phyloP scores from a whole-genome alignment of 2,113 vertebrate species.

The Antigone vipio region DNA sequence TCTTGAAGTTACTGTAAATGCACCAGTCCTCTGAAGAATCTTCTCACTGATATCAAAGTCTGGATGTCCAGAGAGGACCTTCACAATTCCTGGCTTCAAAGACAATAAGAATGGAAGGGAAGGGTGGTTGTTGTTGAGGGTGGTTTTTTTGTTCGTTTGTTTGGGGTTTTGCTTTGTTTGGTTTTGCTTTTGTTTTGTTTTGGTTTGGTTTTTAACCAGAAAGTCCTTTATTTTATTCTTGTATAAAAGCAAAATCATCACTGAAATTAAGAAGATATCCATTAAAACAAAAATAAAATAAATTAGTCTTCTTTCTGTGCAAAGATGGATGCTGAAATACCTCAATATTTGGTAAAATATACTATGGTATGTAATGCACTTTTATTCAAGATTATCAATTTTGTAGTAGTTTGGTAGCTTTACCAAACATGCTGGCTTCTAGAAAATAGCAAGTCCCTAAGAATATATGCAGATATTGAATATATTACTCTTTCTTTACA shows the following conservation, averaged over 20 bases:
- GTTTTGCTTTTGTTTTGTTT: too few species aligned
- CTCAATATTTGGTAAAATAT: neutral
- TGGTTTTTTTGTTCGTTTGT: too few species aligned
- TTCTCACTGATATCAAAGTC: neutral
- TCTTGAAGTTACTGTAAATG: neutral
- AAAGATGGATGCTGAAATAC: neutral
- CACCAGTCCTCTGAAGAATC: neutral
- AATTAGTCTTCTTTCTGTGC: neutral
- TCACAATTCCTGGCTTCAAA: neutral
- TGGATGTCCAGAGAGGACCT: neutral
- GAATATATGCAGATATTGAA: neutral
- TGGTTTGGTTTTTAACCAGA: too few species aligned
- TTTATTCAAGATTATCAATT: neutral
- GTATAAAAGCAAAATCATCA: neutral
- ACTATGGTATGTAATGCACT: neutral
- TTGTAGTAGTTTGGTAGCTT: neutral
- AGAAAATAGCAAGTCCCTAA: neutral
- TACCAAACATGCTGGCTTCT: neutral
- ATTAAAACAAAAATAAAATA: neutral
- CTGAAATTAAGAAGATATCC: neutral
- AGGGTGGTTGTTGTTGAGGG: neutral
- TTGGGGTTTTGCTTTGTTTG: too few species aligned
- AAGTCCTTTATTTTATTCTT: neutral
- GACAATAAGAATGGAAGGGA: neutral
- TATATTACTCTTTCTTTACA: neutral